Evolutionary conservation across 2,797 vertebrate genomes (phyloP), one percentile per base, ranked within the genome.

Genomic region (Anabas testudineus): DNA sequence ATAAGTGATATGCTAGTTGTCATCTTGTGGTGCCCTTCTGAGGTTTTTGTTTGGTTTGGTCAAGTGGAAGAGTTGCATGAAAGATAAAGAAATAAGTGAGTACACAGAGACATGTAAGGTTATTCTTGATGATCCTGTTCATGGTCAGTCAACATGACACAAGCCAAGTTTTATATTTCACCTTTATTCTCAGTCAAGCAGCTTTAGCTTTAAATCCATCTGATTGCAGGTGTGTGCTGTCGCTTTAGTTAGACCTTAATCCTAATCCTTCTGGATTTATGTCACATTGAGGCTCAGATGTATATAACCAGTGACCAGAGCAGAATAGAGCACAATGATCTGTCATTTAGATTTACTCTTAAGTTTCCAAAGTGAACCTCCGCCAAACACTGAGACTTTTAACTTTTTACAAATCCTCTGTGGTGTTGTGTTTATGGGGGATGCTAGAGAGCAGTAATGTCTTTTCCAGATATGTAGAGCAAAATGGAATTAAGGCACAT

Each of bases 391-490:
- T 12, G 57, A 74, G 71, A 64, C 78, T 76, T 82, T 80, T 14
- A 67, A 72, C 62, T 53, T 80, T 73, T 56, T 57, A 78, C 56
- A 80, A 69, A 85, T 48, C 75, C 87, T 80, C 81, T 57, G 78
- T 26, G 72, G 71, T 16, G 53, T 15, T 62, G 19, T 52, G 47
- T 32, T 67, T 28, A 79, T 58, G 72, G 73, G 41, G 34, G 48
- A 81, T 45, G 63, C 86, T 67, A 4, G 12, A 71, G 66, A 74
- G 82, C 46, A 30, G 46, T 70, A 78, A 92, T 87, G 73, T 75
- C 80, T 88, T 90, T 74, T 69, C 78, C 90, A 91, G 89, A 89
- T 69, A 84, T 81, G 61, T 76, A 67, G 80, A 84, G 72, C 70
- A 78, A 82, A 86, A 84, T 64, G 48, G 66, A 83, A 76, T 76